These are phyloP conservation scores for Pissodes strobi DNA, from an alignment of 1,140 invertebrate genomes.

Conservation along the genomic window DNA sequence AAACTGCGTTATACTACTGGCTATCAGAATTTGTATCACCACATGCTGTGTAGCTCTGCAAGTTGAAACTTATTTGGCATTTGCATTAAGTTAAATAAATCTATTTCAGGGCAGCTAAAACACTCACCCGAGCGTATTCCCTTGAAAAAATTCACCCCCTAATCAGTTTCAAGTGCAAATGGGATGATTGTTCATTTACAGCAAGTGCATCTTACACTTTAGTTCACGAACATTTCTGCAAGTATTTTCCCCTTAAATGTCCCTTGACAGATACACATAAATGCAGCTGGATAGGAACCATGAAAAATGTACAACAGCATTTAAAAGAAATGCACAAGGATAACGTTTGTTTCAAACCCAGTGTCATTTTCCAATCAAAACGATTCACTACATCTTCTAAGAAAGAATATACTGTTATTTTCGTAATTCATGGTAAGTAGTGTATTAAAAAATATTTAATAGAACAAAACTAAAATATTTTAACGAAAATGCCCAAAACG, in stretches of 20 bases:
- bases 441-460: no score
- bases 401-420: constrained; percentile 7
- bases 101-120: constrained; percentile 4
- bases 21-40: no score
- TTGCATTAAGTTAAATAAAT: no score
- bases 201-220: neutral
- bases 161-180: constrained; percentile 13
- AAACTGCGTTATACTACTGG: no score
- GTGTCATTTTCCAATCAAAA: neutral
- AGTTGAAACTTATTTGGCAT: no score
- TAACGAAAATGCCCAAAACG: no score
- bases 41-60: no score
- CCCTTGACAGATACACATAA: neutral
- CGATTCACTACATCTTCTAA: neutral
- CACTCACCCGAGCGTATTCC: constrained; percentile 1
- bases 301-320: constrained; percentile 1
- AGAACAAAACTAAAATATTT: no score
- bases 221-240: constrained; percentile 7
- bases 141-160: constrained; percentile 11
- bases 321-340: neutral
- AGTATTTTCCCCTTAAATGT: constrained; percentile 7
- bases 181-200: constrained; percentile 6
- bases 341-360: neutral
- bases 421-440: constrained; percentile 13
- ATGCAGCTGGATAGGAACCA: constrained; percentile 7